A percentile compares a stretch with the other conserved stretches of the same genome.
phyloP scores from a whole-genome alignment of 2,113 vertebrate species.

The Sturnira hondurensis region DNA sequence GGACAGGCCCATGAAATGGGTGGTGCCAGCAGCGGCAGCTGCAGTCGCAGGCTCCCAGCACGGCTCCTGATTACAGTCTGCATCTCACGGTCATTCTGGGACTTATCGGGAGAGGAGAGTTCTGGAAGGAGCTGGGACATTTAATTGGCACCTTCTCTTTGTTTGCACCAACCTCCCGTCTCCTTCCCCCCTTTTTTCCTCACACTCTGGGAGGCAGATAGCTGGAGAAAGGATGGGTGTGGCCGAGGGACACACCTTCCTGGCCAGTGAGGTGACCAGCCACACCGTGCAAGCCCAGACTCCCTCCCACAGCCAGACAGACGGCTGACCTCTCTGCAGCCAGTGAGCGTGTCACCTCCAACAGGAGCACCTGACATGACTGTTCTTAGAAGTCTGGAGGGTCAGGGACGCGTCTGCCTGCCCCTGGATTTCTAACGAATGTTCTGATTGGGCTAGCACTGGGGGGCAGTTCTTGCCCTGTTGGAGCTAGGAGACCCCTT shows the following conservation, averaged over 20 bases:
- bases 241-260: rapidly evolving
- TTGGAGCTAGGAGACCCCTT: not conserved
- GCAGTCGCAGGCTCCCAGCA: no score
- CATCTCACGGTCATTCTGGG: rapidly evolving
- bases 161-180: not conserved
- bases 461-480: no score
- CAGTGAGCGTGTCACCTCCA: rapidly evolving
- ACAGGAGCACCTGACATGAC: not conserved
- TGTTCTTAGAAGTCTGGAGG: rapidly evolving
- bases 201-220: not conserved
- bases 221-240: not conserved
- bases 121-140: not conserved
- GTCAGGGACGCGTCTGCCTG: no score
- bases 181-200: not conserved
- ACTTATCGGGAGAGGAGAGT: not conserved
- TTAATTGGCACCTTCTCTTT: no score
- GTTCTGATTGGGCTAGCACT: rapidly evolving
- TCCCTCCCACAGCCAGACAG: rapidly evolving
- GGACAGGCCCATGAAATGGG: rapidly evolving
- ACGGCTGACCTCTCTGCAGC: rapidly evolving
- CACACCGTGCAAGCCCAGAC: no score
- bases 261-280: not conserved
- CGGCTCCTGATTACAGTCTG: rapidly evolving
- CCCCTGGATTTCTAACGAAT: not conserved
- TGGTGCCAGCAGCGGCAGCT: not conserved